A percentile compares a stretch with the other conserved stretches of the same genome.
phyloP scores from a whole-genome alignment of 2,113 vertebrate genomes.

The Rhinogobius similis region DNA sequence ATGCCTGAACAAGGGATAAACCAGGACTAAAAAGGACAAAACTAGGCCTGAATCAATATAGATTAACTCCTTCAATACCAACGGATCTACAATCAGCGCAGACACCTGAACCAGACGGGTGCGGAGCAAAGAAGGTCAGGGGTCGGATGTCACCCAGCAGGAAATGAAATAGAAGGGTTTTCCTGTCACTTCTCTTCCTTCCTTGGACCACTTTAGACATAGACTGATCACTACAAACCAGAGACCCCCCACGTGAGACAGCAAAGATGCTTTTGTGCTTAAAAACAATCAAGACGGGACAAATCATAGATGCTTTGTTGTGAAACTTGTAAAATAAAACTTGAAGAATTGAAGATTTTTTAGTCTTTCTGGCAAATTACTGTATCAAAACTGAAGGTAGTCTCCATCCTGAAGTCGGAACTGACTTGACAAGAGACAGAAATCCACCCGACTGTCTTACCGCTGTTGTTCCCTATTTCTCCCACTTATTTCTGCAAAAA shows the following conservation, averaged over 20 bases:
- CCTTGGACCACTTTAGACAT: neutral
- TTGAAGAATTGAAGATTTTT: no score
- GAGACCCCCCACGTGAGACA: neutral
- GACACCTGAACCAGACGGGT: conserved; percentile 1
- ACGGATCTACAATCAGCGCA: neutral
- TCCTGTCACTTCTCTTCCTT: neutral
- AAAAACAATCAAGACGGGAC: no score
- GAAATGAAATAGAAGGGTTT: neutral
- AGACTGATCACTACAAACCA: neutral
- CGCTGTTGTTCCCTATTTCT: neutral
- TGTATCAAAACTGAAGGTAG: no score
- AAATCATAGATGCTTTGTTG: no score
- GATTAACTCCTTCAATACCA: neutral
- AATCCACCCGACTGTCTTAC: no score
- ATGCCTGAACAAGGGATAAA: neutral
- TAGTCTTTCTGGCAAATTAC: no score
- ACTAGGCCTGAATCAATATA: neutral
- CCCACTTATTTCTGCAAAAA: neutral
- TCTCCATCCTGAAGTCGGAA: no score
- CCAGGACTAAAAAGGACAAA: neutral
- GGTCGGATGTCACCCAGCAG: neutral
- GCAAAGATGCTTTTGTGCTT: no score
- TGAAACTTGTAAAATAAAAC: no score
- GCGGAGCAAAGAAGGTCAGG: neutral
- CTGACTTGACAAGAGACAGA: no score